Evolutionary conservation across 2,888 invertebrate species (phyloP).

Genomic region (Diogma glabrata): DNA sequence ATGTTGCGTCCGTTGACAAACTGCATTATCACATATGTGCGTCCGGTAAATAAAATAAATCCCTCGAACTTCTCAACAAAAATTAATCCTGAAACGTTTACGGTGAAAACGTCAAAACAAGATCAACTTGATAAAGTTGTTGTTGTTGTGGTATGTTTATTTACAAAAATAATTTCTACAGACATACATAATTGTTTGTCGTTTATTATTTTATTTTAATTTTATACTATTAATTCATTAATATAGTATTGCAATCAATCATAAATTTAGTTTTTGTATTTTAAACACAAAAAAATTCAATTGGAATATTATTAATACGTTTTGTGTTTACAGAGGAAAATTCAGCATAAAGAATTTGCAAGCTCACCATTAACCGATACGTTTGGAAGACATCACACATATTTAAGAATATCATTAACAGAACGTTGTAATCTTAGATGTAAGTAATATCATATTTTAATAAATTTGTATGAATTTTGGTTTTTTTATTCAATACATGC

Average conservation of each 20-base stretch:
- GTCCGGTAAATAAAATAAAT: slow-evolving; percentile 1
- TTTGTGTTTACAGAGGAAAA: neutral
- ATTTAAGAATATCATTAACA: slow-evolving; percentile 89
- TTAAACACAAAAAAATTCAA: neutral
- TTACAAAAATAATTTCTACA: no score
- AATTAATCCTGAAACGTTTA: no score
- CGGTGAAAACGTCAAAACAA: no score
- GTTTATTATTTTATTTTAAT: neutral
- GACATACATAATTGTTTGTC: neutral
- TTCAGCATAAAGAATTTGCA: neutral
- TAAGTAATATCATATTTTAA: slow-evolving; percentile 41
- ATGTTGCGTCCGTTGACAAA: neutral
- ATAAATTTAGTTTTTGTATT: neutral
- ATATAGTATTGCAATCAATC: neutral
- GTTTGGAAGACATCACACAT: slow-evolving; percentile 81
- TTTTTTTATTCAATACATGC: no score
- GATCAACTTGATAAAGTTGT: no score
- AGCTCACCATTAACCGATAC: slow-evolving; percentile 59
- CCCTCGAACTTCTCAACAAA: no score
- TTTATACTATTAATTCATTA: neutral
- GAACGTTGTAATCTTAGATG: slow-evolving; percentile 95
- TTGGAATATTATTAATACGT: neutral
- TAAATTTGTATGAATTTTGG: no score
- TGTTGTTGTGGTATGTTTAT: no score
- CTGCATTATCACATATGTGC: slow-evolving; percentile 4